phyloP scores from a whole-genome alignment of 2,888 invertebrate species.

The Flabesymbios commensalis region DNA sequence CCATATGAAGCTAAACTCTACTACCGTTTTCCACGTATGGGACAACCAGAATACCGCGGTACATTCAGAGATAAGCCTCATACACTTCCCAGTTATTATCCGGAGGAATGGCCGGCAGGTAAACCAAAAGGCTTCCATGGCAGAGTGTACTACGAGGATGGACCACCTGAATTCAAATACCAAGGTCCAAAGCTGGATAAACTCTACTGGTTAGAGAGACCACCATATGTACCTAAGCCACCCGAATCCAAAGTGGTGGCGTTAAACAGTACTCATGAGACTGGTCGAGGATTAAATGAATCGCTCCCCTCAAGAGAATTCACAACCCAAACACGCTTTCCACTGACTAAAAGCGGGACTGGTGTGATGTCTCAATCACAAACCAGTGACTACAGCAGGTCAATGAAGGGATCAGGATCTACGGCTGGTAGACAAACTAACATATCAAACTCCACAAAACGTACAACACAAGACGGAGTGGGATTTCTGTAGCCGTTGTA shows the following conservation, averaged over 20 bases:
- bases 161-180: slow-evolving; percentile 28
- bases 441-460: background rate
- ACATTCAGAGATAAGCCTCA: slow-evolving; percentile 30
- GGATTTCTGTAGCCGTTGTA: slow-evolving; percentile 3
- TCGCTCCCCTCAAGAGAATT: no score
- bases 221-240: slow-evolving; percentile 13
- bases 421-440: background rate
- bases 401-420: no score
- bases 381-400: no score
- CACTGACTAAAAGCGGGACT: no score
- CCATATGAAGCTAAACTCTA: slow-evolving; percentile 19
- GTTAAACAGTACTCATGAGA: no score
- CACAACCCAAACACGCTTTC: no score
- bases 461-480: slow-evolving; percentile 10
- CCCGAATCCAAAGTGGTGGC: no score
- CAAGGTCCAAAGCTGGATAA: slow-evolving; percentile 25
- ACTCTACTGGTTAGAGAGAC: slow-evolving; percentile 23
- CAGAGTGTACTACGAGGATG: slow-evolving; percentile 28
- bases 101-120: slow-evolving; percentile 15
- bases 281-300: no score
- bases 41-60: slow-evolving; percentile 24
- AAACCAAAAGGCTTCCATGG: slow-evolving; percentile 28
- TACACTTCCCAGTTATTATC: slow-evolving; percentile 24
- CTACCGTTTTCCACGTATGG: slow-evolving; percentile 19
- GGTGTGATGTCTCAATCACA: no score